phyloP scores from a whole-genome alignment of 2,113 vertebrate genomes.

The Prionailurus bengalensis region DNA sequence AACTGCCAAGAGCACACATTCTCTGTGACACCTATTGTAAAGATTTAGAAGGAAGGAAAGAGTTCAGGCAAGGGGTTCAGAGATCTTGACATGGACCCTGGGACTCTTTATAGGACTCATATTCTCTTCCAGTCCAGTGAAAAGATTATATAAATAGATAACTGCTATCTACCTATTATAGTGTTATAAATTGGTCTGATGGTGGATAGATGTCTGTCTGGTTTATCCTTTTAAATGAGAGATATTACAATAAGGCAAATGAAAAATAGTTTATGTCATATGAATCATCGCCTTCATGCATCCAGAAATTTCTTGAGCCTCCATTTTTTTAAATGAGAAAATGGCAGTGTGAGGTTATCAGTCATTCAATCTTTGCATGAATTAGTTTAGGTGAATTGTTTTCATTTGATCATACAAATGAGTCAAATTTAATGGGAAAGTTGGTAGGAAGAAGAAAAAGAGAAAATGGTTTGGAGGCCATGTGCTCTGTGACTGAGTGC shows the following conservation, averaged over 20 bases:
- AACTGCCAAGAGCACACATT: background rate
- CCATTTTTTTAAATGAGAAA: background rate
- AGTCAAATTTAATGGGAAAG: background rate
- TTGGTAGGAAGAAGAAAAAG: background rate
- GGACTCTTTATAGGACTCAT: background rate
- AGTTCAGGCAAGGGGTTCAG: background rate
- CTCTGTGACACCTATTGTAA: background rate
- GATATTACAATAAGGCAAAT: background rate
- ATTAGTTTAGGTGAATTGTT: background rate
- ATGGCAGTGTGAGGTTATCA: background rate
- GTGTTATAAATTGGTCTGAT: background rate
- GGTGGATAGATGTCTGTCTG: background rate
- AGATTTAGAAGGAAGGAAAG: background rate
- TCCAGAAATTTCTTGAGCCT: background rate
- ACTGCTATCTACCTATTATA: background rate
- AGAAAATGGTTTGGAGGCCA: background rate
- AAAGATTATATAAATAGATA: background rate
- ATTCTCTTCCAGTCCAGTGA: background rate
- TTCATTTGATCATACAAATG: background rate
- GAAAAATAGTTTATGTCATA: background rate
- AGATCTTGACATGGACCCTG: background rate
- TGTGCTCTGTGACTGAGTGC: background rate
- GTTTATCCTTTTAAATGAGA: background rate
- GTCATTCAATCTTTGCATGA: background rate
- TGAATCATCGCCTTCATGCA: background rate